Conservation (phyloP, 2,113 vertebrate genomes). For the Coptodon rendalli region DNA sequence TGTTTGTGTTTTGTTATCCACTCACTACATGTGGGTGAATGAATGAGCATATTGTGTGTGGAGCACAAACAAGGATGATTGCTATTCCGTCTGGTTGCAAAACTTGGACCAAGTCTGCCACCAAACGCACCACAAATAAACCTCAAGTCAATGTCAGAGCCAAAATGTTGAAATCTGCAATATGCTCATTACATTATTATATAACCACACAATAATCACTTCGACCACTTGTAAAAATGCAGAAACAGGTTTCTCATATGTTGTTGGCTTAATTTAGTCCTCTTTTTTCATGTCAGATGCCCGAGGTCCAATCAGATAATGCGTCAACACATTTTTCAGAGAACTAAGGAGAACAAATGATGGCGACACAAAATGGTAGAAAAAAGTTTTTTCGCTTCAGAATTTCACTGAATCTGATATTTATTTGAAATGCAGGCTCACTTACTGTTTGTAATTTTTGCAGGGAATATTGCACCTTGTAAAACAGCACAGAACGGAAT, state of each 20-base stretch:
- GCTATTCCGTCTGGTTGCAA: neutral
- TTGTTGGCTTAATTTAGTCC: neutral
- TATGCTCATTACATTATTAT: neutral
- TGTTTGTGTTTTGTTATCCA: conserved; percentile 4
- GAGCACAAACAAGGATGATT: neutral
- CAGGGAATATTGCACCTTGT: conserved; percentile 66
- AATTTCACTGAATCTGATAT: neutral
- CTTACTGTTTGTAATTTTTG: conserved; percentile 1
- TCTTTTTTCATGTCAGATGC: conserved; percentile 24
- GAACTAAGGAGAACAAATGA: conserved; percentile 40
- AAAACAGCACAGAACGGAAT: conserved; percentile 69
- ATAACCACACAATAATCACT: neutral
- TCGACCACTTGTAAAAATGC: neutral
- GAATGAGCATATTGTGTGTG: neutral
- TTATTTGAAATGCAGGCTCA: neutral
- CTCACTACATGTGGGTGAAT: neutral
- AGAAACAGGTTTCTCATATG: neutral
- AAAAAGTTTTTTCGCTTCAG: neutral
- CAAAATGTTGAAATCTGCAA: neutral
- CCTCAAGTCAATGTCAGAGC: neutral
- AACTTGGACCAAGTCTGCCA: neutral
- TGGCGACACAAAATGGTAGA: conserved; percentile 84
- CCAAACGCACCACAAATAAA: conserved; percentile 7
- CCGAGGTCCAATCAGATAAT: conserved; percentile 12
- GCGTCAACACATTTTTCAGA: conserved; percentile 4